Percentiles rank a stretch among this genome's conserved stretches.
Conservation (phyloP, 2,888 invertebrate genomes). For the Acrobasis repandana region DNA sequence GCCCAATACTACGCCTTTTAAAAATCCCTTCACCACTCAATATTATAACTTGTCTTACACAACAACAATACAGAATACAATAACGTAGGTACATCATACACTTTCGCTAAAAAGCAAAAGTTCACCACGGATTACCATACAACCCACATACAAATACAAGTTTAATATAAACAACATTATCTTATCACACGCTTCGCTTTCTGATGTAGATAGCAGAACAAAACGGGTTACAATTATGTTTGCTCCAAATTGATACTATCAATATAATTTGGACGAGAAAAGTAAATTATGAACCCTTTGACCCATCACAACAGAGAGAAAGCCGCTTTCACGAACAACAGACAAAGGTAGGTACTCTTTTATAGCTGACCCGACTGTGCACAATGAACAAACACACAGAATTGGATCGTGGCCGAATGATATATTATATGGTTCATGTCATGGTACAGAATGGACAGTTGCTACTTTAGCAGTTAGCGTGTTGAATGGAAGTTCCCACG, state of each 20-base stretch:
- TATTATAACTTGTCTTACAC: too few species aligned
- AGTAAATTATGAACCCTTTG: conserved; percentile 48
- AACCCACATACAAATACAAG: neutral
- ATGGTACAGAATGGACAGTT: neutral
- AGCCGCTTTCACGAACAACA: conserved; percentile 63
- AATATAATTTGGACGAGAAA: conserved; percentile 22
- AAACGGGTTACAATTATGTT: conserved; percentile 1
- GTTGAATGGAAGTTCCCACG: neutral
- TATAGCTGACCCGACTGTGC: conserved; percentile 50
- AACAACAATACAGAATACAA: too few species aligned
- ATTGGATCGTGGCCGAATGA: conserved; percentile 14
- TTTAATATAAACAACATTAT: conserved; percentile 6
- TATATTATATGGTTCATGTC: neutral
- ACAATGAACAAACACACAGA: conserved; percentile 30
- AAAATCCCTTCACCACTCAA: too few species aligned
- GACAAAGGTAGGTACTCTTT: conserved; percentile 56
- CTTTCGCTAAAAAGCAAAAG: neutral
- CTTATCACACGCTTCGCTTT: neutral
- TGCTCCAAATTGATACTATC: conserved; percentile 17
- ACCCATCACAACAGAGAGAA: conserved; percentile 57
- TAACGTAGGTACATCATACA: neutral
- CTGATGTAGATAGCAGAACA: neutral
- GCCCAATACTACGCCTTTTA: too few species aligned
- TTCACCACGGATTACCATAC: neutral
- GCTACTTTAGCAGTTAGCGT: neutral